These are phyloP conservation scores for Sarotherodon lohbergeri DNA, from an alignment of 2,113 vertebrate genomes.

Conservation along the genomic window DNA sequence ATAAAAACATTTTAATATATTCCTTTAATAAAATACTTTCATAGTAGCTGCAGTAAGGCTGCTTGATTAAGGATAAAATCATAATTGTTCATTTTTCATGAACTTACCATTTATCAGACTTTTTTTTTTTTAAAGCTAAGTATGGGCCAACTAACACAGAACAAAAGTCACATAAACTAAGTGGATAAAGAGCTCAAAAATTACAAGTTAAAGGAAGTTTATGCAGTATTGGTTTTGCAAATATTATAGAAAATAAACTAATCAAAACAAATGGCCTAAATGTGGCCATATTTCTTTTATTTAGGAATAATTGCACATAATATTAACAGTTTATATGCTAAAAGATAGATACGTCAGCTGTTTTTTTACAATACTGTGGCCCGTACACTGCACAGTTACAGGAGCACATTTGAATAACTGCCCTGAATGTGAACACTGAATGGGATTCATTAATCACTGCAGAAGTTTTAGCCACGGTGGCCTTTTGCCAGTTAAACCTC, in stretches of 20 bases:
- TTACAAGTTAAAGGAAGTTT: background rate
- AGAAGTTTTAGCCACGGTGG: background rate
- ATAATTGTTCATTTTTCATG: background rate
- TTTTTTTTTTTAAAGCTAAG: background rate
- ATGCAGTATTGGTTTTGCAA: background rate
- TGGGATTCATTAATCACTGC: background rate
- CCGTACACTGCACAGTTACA: background rate
- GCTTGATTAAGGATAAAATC: background rate
- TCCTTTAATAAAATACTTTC: background rate
- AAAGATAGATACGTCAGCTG: background rate
- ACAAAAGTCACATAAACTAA: background rate
- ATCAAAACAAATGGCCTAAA: background rate
- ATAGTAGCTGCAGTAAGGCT: background rate
- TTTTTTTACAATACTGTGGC: background rate
- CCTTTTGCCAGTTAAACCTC: background rate
- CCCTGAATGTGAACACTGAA: background rate
- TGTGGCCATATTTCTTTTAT: background rate
- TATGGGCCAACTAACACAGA: background rate
- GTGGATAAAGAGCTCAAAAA: background rate
- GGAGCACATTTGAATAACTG: background rate
- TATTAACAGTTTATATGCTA: background rate
- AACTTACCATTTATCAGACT: background rate
- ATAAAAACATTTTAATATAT: background rate
- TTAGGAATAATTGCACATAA: background rate
- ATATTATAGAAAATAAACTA: background rate